These are phyloP conservation scores for Neomonachus schauinslandi DNA, from an alignment of 2,113 vertebrate genomes.

Conservation along the genomic window DNA sequence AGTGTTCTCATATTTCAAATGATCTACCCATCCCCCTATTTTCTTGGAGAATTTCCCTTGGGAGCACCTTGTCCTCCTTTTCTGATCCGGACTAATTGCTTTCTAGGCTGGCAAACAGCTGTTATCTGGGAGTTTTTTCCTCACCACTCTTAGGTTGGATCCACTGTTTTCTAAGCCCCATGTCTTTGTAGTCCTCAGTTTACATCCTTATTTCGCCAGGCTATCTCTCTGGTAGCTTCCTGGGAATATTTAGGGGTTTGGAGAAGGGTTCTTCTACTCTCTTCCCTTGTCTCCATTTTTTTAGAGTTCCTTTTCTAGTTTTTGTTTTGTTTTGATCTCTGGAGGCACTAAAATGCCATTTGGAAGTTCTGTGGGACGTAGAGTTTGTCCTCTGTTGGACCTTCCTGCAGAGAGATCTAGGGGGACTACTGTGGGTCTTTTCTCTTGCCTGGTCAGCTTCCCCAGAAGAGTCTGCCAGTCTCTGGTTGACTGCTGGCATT, in stretches of 20 bases:
- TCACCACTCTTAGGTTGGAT: not conserved
- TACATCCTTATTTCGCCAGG: not conserved
- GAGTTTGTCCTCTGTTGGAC: not conserved
- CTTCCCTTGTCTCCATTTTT: not conserved
- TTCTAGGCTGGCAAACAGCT: not conserved
- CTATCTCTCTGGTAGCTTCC: not conserved
- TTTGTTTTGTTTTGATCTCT: slow-evolving; percentile 3
- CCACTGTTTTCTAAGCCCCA: not conserved
- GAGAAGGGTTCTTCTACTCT: not conserved
- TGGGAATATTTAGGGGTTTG: not conserved
- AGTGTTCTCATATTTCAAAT: not conserved
- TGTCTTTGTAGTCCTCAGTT: not conserved
- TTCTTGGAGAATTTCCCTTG: not conserved
- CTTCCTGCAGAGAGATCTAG: not conserved
- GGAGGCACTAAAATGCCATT: not conserved
- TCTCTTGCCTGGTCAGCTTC: not conserved
- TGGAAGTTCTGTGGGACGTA: not conserved
- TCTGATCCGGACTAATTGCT: not conserved
- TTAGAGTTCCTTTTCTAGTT: not conserved
- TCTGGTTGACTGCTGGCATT: not conserved
- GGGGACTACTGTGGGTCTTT: not conserved
- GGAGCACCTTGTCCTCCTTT: not conserved
- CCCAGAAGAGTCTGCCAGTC: not conserved
- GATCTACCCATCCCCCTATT: not conserved
- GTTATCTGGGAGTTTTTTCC: not conserved